Base-by-base conservation (phyloP, 2,888 invertebrate genomes). In the Erebia ligea region DNA sequence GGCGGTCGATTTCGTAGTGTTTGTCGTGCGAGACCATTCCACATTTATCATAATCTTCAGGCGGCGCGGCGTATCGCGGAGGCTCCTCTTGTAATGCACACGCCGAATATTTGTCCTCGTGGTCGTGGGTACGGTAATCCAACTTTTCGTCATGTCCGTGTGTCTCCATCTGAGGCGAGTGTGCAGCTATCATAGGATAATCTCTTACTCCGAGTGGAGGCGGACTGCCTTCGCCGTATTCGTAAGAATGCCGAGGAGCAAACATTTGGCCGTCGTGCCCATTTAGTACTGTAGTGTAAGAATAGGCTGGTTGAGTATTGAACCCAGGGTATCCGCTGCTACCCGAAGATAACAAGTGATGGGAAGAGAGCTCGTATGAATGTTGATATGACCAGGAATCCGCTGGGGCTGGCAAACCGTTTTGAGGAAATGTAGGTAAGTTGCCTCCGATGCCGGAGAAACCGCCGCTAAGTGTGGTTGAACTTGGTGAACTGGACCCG, bases 371-470 rank as follows among this genome's bases (percentile, higher is more conserved):
- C 80, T 97, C 97, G 84, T 97, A 97, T 0, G 96, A 95, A 54
- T 96, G 95, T 77, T 96, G 96, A 82, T 96, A 96, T 0, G 95
- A 95, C 97, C 97, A 97, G 65, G 97, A 95, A 81, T 97, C 97
- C 0, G 96, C 95, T 2, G 96, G 96, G 72, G 95, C 93, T 76
- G 96, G 88, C 2, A 95, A 88, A 1, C 95, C 95, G 79, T 93
- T 93, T 81, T 95, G 95, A 1, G 95, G 94, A 79, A 95, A 95
- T 2, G 92, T 86, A n/a, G 92, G 91, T 52, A 93, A 78, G 76
- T 89, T 91, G 21, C 92, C 91, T 48, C 90, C 89, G 71, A 94
- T 91, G 66, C 90, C 87, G 58, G 95, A 89, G 76, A 95, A 94
- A 6, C 95, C 95, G 48, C 96, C 95, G 6, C 96, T 95, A 67